These are phyloP conservation scores for Nomada lathburiana DNA, from an alignment of 2,888 invertebrate genomes.

Conservation along the genomic window DNA sequence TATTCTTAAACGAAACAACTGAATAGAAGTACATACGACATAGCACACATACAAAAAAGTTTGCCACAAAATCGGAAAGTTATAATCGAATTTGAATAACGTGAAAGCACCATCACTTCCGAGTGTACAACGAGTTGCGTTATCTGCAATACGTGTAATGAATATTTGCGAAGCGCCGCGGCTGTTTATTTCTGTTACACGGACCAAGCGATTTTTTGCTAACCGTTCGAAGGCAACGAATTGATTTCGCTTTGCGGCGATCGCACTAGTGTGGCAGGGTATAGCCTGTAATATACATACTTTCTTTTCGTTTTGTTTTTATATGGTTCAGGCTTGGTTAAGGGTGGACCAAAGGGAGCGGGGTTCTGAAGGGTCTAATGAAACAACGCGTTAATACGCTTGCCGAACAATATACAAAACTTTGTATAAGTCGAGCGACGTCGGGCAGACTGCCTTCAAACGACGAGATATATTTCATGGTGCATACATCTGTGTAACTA, in stretches of 20 bases:
- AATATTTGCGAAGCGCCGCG: conserved; percentile 57
- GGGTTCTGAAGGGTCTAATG: conserved; percentile 73
- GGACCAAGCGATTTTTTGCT: conserved; percentile 45
- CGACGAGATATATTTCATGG: conserved; percentile 65
- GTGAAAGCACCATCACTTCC: neutral
- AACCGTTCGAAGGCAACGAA: conserved; percentile 59
- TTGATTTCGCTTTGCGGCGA: conserved; percentile 75
- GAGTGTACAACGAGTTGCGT: conserved; percentile 26
- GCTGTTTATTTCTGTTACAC: conserved; percentile 57
- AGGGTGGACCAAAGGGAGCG: conserved; percentile 68
- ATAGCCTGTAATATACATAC: neutral
- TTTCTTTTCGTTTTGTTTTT: neutral
- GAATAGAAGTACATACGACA: no score
- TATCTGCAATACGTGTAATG: conserved; percentile 18
- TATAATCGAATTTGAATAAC: no score
- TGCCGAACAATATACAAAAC: conserved; percentile 66
- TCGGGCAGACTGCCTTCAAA: conserved; percentile 75
- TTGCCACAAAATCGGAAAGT: no score
- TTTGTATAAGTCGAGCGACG: conserved; percentile 73
- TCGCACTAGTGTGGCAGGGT: conserved; percentile 54
- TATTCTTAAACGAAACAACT: no score
- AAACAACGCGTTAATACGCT: conserved; percentile 49
- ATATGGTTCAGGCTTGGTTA: neutral
- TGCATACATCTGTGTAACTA: conserved; percentile 24
- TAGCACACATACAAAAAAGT: no score